Conservation (phyloP, 2,888 invertebrate genomes). For the Saturnia japonica region DNA sequence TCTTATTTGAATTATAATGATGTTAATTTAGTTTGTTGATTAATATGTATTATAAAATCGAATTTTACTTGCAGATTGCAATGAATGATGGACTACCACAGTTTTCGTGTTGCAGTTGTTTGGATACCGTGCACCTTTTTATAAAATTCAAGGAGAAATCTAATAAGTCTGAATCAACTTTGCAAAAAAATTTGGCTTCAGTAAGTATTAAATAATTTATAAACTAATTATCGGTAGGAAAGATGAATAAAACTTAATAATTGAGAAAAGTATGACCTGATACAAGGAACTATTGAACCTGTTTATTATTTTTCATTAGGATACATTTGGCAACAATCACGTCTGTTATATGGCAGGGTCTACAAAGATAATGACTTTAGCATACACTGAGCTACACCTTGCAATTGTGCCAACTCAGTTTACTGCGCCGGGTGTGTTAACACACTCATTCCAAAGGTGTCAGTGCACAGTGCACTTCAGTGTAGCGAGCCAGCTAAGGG, state of each 20-base stretch:
- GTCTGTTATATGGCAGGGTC: too few species aligned
- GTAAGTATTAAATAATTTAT: conserved; percentile 7
- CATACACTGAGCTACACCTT: too few species aligned
- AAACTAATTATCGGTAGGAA: not conserved
- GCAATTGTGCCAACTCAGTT: too few species aligned
- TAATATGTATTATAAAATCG: conserved; percentile 3
- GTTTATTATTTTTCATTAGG: too few species aligned
- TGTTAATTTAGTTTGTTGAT: too few species aligned
- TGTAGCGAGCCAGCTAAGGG: too few species aligned
- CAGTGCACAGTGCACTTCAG: too few species aligned
- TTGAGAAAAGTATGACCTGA: not conserved
- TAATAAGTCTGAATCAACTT: conserved; percentile 27
- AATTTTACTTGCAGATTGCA: conserved; percentile 43
- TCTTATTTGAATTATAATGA: too few species aligned
- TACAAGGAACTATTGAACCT: not conserved
- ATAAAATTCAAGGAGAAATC: conserved; percentile 57
- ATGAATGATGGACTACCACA: conserved; percentile 54
- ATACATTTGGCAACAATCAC: too few species aligned
- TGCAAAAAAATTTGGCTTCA: not conserved
- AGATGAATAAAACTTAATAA: not conserved
- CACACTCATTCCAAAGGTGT: too few species aligned
- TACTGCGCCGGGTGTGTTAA: too few species aligned
- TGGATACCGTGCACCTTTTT: conserved; percentile 43
- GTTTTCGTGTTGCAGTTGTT: conserved; percentile 49
- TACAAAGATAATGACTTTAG: too few species aligned